Base-by-base conservation (phyloP, 1,140 invertebrate species). In the Probaryconus sp. region DNA sequence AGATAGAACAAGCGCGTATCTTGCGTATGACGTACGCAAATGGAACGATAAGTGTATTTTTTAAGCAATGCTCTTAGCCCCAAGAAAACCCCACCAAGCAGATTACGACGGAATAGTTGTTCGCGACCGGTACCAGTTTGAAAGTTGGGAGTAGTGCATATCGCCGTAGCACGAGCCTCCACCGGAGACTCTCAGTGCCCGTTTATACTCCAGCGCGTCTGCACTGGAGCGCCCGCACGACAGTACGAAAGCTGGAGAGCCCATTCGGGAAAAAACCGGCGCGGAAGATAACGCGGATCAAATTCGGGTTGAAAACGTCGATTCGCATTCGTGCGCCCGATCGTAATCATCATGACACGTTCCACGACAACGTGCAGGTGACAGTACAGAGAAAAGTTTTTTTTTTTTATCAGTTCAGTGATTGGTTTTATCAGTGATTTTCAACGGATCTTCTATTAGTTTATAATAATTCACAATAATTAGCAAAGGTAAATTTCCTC, bases 91-190 rank as follows among this genome's bases (percentile, higher is more conserved):
- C 68, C 68, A 71, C 68, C 58, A 71, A 50, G 38, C 43, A 37
- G 61, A 65, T 72, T 31, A 20, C 45, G 51, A 37, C 18, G 33
- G 37, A 56, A 38, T 61, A 64, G 69, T 58, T 33, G 42, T 64
- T 72, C 68, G 58, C 28, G 17, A 16, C 26, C n/a, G 51, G 38
- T 65, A 50, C 37, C 58, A 50, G 69, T 51, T 72, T 11, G 69
- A 64, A 72, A 72, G 69, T 72, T 21, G 45, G 50, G 56, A 63
- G 68, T 71, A 71, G 68, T 71, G 58, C 31, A 61, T 71, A 26
- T 71, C 51, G 60, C 21, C 55, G 48, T 72, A 63, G 40, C 58
- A 43, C 53, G 51, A 64, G 58, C 43, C 60, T 65, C 20, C 64
- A 31, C 58, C 37, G 45, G 51, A 64, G 58, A 33, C 60, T 65